phyloP scores from a whole-genome alignment of 2,888 invertebrate genomes.

The Coleophora deauratella region DNA sequence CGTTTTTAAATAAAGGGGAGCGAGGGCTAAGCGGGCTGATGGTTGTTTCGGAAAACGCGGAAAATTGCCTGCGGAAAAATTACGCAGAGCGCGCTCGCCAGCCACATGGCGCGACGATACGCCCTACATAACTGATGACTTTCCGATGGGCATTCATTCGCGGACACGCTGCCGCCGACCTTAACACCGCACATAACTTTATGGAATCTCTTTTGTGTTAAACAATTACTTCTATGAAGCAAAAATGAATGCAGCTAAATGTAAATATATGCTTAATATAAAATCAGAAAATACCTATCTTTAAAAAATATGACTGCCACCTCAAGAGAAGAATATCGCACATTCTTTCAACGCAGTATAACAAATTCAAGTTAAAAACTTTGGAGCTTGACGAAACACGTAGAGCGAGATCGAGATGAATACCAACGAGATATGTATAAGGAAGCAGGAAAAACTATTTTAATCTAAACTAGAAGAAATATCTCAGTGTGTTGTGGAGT shows the following conservation, averaged over 20 bases:
- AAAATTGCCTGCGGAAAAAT: conserved; percentile 64
- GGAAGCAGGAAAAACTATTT: conserved; percentile 41
- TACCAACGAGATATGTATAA: conserved; percentile 39
- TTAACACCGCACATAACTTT: conserved; percentile 37
- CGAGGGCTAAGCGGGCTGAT: conserved; percentile 36
- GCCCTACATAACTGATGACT: conserved; percentile 72
- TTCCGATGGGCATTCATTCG: conserved; percentile 70
- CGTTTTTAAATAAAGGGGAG: conserved; percentile 43
- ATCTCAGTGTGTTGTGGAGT: conserved; percentile 46
- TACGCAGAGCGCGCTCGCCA: conserved; percentile 40
- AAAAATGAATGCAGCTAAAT: too few relatives aligned
- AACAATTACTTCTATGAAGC: conserved; percentile 34
- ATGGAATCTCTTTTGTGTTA: conserved; percentile 33
- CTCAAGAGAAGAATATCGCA: background rate
- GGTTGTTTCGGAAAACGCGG: conserved; percentile 58
- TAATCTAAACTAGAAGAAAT: conserved; percentile 48
- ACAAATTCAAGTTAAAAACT: too few relatives aligned
- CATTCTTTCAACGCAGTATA: background rate
- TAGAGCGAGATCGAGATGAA: conserved; percentile 30
- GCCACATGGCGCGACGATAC: conserved; percentile 65
- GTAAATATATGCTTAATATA: conserved; percentile 18
- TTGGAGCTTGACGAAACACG: conserved; percentile 15
- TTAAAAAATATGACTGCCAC: too few relatives aligned
- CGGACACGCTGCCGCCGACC: conserved; percentile 35
- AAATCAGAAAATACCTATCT: too few relatives aligned